phyloP scores from a whole-genome alignment of 2,113 vertebrate genomes.

The Vulpes vulpes region DNA sequence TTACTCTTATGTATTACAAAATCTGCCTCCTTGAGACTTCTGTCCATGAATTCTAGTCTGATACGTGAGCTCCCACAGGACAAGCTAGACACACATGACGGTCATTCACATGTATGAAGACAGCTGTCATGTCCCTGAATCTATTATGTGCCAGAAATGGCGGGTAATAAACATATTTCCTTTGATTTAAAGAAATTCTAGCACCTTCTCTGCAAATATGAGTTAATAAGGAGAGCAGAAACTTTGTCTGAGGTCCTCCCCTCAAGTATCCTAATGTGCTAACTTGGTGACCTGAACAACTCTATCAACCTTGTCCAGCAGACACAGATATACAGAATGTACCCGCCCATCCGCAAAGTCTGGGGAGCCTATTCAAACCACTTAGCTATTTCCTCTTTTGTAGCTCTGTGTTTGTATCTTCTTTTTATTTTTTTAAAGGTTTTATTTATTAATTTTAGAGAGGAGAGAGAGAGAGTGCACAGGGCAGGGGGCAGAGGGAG shows the following conservation, averaged over 20 bases:
- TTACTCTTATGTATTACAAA: slow-evolving; percentile 42
- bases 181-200: slow-evolving; percentile 37
- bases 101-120: slow-evolving; percentile 33
- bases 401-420: neutral
- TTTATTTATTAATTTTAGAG: neutral
- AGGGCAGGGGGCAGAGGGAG: neutral
- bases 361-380: neutral
- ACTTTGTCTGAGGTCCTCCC: neutral
- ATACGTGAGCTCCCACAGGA: neutral
- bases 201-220: slow-evolving; percentile 7
- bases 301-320: neutral
- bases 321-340: neutral
- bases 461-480: neutral
- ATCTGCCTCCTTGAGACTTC: neutral
- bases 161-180: neutral
- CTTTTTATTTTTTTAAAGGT: neutral
- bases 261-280: neutral
- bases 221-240: neutral
- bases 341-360: neutral
- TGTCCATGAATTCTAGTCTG: neutral
- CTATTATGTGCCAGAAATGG: neutral
- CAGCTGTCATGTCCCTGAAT: neutral
- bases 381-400: neutral
- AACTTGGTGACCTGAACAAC: neutral
- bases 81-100: neutral